Conservation (phyloP, 1,140 invertebrate species). For the Heliconius hermathena region DNA sequence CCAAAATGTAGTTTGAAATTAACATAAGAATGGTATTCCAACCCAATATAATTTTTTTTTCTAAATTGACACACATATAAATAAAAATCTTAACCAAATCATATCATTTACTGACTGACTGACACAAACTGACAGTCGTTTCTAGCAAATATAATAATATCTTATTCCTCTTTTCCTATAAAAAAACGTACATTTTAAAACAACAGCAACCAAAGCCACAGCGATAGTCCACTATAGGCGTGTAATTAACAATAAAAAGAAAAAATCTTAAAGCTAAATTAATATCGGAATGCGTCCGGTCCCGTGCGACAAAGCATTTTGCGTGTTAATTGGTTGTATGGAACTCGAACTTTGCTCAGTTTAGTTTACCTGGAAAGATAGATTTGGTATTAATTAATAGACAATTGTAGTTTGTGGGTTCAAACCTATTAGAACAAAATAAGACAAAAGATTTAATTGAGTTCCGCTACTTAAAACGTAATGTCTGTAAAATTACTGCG, state of each 20-base stretch:
- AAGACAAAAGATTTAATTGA: too few relatives aligned
- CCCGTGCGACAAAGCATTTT: constrained; percentile 63
- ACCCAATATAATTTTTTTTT: too few relatives aligned
- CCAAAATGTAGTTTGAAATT: constrained; percentile 3
- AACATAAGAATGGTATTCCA: neutral
- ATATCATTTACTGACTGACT: neutral
- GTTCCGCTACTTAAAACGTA: neutral
- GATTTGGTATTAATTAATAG: too few relatives aligned
- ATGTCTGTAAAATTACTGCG: too few relatives aligned
- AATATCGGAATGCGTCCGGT: constrained; percentile 70
- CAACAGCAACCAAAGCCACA: neutral
- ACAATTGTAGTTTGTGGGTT: too few relatives aligned
- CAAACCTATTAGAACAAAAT: too few relatives aligned
- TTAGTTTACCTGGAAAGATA: constrained; percentile 62
- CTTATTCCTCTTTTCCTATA: neutral
- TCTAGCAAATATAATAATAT: neutral
- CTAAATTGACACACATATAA: too few relatives aligned
- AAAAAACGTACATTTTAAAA: constrained; percentile 6
- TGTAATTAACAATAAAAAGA: neutral
- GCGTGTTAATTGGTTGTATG: constrained; percentile 61
- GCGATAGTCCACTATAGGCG: constrained; percentile 10
- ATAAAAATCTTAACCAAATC: neutral
- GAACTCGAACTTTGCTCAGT: constrained; percentile 36
- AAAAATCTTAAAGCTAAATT: constrained; percentile 61
- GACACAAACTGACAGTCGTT: neutral